Base-by-base conservation (phyloP, 2,888 invertebrate genomes). In the Blera fallax region DNA sequence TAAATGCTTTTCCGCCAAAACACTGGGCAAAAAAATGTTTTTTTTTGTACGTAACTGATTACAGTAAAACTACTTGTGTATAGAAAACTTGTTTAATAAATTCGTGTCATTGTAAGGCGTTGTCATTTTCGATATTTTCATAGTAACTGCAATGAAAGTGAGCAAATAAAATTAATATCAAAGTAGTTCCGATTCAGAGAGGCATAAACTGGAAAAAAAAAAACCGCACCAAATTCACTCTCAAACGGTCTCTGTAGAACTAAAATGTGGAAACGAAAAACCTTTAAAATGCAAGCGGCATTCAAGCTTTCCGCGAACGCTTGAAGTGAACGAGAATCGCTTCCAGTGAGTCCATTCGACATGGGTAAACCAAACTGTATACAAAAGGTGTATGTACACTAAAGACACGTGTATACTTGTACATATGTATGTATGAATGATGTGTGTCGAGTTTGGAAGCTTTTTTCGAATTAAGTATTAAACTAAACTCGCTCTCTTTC, bases 1-100 rank as follows among this genome's bases (percentile, higher is more conserved):
- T 32, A 8, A 14, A 27, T 1, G 34, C 18, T 45, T 76, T 58
- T 67, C 50, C 73, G 65, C 79, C 73, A 80, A 79, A 72, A 65
- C 11, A 24, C 11, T 10, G 27, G 3, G 1, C n/a, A n/a, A 18
- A 16, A 34, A 34, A 21, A 10, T 45, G 45, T 60, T n/a, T n/a
- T n/a, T n/a, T n/a, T n/a, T n/a, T 21, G 58, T 50, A 29, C 3
- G 10, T 27, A 27, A 2, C 24, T 43, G 54, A 4, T 24, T 11
- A 10, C 14, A 8, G 24, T 29, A 3, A 8, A 18, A 4, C 24
- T 37, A 64, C n/a, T 64, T 64, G 64, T 27, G 16, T 10, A n/a
- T 2, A 8, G 34, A 3, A 21, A 64, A 56, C 56, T 72, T 45
- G 45, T 64, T 65, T 18, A 32, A n/a, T 11, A 37, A 7, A 21